Evolutionary conservation across 2,113 vertebrate genomes (phyloP).

Genomic region (Meriones unguiculatus): DNA sequence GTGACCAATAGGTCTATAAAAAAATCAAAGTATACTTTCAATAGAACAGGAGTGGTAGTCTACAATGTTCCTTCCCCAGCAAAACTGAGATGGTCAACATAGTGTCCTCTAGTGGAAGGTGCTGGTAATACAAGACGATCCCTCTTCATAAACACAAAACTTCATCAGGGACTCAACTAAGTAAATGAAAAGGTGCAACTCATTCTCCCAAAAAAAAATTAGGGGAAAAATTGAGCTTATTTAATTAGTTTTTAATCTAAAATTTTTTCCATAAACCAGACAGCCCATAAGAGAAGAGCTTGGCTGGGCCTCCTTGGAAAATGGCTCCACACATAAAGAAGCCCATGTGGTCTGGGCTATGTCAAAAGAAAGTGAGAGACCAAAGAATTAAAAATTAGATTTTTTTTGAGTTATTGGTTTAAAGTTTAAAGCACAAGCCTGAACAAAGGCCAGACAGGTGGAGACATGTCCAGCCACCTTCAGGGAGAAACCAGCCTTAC

Average conservation of each 20-base stretch:
- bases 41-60: background rate
- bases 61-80: background rate
- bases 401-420: too few relatives aligned
- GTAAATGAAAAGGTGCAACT: background rate
- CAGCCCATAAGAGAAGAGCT: background rate
- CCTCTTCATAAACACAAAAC: background rate
- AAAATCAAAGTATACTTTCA: constrained; percentile 30
- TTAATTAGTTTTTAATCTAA: background rate
- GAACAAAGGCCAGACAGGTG: too few relatives aligned
- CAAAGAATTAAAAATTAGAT: too few relatives aligned
- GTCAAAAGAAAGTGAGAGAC: background rate
- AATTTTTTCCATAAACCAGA: background rate
- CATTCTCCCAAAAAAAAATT: constrained; percentile 10
- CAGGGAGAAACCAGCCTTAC: too few relatives aligned
- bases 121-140: background rate
- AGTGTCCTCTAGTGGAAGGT: constrained; percentile 19
- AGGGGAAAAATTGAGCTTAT: background rate
- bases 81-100: background rate
- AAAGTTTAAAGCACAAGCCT: too few relatives aligned
- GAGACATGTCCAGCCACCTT: too few relatives aligned
- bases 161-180: background rate
- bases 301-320: background rate
- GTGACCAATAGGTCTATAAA: background rate
- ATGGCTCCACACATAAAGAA: background rate
- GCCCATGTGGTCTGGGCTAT: background rate